phyloP scores from a whole-genome alignment of 2,113 vertebrate species.

The Cygnus buccinator region DNA sequence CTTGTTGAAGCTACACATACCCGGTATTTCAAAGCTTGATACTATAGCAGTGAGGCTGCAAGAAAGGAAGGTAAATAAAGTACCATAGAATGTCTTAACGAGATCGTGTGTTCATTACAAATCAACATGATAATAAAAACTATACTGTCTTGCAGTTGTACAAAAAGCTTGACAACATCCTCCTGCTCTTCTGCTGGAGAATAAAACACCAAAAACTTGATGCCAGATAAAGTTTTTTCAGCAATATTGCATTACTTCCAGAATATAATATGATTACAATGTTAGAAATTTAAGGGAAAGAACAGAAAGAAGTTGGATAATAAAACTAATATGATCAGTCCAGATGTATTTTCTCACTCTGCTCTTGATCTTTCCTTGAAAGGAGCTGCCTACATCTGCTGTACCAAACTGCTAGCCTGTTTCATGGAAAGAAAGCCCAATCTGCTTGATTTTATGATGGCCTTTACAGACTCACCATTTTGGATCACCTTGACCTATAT shows the following conservation, averaged over 20 bases:
- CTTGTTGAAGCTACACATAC: not conserved
- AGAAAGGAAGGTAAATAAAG: not conserved
- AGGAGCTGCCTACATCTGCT: constrained; percentile 4
- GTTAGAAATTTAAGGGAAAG: not conserved
- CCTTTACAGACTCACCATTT: not conserved
- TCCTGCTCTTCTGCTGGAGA: not conserved
- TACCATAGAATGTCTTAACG: not conserved
- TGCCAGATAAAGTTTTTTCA: not conserved
- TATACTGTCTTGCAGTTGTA: not conserved
- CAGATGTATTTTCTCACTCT: constrained; percentile 15
- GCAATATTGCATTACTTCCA: not conserved
- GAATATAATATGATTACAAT: not conserved
- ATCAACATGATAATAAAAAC: not conserved
- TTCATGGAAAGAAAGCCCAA: not conserved
- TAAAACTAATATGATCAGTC: not conserved
- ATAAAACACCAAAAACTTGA: not conserved
- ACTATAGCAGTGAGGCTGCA: not conserved
- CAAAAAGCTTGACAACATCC: not conserved
- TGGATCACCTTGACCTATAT: not conserved
- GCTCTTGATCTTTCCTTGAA: constrained; percentile 7
- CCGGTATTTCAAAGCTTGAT: not conserved
- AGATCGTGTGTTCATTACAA: not conserved
- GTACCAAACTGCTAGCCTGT: not conserved
- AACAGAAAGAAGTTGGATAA: not conserved
- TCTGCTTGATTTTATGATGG: not conserved